Base-by-base conservation (phyloP, 37 sponge, comb jelly and placozoan genomes). In the Agelas oroides region DNA sequence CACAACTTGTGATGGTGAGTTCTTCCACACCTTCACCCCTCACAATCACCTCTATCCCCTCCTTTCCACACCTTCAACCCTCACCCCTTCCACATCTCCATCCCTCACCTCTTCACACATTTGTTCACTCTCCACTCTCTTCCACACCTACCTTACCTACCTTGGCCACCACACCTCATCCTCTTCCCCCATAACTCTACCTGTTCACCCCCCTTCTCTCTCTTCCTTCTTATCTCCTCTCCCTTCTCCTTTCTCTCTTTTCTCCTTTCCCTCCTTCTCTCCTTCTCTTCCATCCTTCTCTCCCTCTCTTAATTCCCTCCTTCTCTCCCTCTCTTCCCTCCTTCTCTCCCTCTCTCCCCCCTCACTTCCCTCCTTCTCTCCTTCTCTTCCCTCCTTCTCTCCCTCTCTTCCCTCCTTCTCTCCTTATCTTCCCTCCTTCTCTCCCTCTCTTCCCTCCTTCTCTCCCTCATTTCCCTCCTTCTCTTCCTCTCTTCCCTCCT, bases 1-100 rank as follows among this genome's bases (percentile, higher is more conserved):
- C 56, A 87, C 92, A 18, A 71, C 95, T 16, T 97, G 97, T 79
- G 91, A 94, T 33, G 53, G 97, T 97, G 59, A 96, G 92, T 59
- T 33, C 12, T 70, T 36, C 38, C 71, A 16, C 71, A 30, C 73
- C 67, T 25, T 33, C 33, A 24, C 24, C 67, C 67, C 67, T 2
- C 67, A 1, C 67, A n/a, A n/a, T 59, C 33, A 30, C 61, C 78
- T 12, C 78, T 36, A 16, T 72, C 71, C 33, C 75, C 12, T 12
- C 28, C 12, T 36, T 70, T 36, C 38, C 71, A 16, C 71, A 30
- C 73, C 67, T 25, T 33, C 33, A 24, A 30, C 67, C 67, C 67
- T 2, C 67, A 1, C 67, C 33, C n/a, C 41, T 40, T 35, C 39
- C 40, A 31, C 70, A 5, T 3, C 35, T 35, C 11, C 35, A 5